A percentile compares a stretch with the other conserved stretches of the same genome.
Conservation (phyloP, 1,140 invertebrate genomes). For the Plodia interpunctella region DNA sequence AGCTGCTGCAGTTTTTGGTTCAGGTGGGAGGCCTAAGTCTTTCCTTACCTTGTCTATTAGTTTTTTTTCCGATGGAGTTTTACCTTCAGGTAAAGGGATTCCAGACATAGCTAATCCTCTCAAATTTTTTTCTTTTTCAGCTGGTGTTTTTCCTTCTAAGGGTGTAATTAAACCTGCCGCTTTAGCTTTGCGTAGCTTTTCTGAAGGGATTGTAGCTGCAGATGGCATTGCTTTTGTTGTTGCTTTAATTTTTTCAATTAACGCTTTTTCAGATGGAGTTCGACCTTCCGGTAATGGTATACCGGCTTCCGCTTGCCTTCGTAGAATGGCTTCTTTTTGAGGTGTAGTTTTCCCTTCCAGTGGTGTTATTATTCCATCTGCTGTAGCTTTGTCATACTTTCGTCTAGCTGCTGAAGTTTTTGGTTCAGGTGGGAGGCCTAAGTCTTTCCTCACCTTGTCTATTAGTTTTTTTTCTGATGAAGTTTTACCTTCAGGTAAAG, state of each 20-base stretch:
- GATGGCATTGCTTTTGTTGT: not conserved
- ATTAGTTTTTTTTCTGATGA: slow-evolving; percentile 22
- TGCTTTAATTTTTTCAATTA: slow-evolving; percentile 19
- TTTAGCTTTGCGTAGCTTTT: slow-evolving; percentile 21
- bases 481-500: slow-evolving; percentile 26
- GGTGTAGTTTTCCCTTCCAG: slow-evolving; percentile 35
- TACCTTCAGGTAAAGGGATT: slow-evolving; percentile 17
- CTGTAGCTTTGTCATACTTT: slow-evolving; percentile 22
- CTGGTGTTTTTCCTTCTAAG: slow-evolving; percentile 20
- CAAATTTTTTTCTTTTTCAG: slow-evolving; percentile 21
- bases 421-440: slow-evolving; percentile 23
- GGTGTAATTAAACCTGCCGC: slow-evolving; percentile 24
- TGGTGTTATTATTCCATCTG: slow-evolving; percentile 38
- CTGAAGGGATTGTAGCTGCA: not conserved
- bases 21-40: slow-evolving; percentile 23
- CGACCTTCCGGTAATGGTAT: slow-evolving; percentile 34
- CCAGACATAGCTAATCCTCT: slow-evolving; percentile 14
- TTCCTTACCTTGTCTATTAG: slow-evolving; percentile 23
- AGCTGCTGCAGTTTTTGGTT: slow-evolving; percentile 15
- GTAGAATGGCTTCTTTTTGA: slow-evolving; percentile 43
- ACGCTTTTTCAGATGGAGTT: slow-evolving; percentile 29
- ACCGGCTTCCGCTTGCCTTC: slow-evolving; percentile 28
- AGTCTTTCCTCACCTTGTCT: slow-evolving; percentile 20
- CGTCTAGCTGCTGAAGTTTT: slow-evolving; percentile 25
- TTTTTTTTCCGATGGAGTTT: slow-evolving; percentile 23